Evolutionary conservation across 2,888 invertebrate genomes (phyloP).

Genomic region (Tolmerus cingulatus): DNA sequence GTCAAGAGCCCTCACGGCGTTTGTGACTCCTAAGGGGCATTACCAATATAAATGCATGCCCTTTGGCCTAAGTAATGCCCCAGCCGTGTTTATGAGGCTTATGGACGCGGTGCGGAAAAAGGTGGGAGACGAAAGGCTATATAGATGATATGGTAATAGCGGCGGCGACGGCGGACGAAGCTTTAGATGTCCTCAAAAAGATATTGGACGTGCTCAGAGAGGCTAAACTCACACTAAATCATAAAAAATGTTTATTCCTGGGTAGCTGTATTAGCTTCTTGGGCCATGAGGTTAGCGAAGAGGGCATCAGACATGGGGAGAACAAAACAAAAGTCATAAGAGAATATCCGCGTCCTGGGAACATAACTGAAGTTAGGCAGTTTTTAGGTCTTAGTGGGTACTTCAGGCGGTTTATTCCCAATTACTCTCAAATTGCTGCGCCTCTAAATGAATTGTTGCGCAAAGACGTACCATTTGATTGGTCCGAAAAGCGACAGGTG

Average conservation of each 20-base stretch:
- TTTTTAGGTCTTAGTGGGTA: not conserved
- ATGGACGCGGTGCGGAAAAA: constrained; percentile 9
- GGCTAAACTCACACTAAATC: not conserved
- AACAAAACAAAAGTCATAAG: not conserved
- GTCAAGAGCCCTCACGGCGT: not conserved
- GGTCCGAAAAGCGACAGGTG: not conserved
- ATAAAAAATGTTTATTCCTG: constrained; percentile 6
- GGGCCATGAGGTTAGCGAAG: not conserved
- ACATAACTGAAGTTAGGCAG: not conserved
- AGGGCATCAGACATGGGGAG: not conserved
- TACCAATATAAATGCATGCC: constrained; percentile 7
- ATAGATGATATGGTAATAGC: constrained; percentile 37
- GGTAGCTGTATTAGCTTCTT: not conserved
- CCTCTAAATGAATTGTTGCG: no score
- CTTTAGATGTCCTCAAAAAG: not conserved
- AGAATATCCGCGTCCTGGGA: not conserved
- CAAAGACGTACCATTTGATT: not conserved
- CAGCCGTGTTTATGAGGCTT: not conserved
- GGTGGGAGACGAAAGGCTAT: not conserved
- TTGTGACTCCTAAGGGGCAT: constrained; percentile 9
- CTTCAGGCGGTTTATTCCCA: no score
- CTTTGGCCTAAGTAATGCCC: not conserved
- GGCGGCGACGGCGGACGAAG: constrained; percentile 10
- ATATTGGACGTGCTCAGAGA: not conserved
- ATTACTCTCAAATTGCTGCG: no score